Percentiles rank a stretch among this genome's conserved stretches.
These are phyloP conservation scores for Butorides virescens DNA, from an alignment of 2,113 vertebrate species.

Conservation along the genomic window DNA sequence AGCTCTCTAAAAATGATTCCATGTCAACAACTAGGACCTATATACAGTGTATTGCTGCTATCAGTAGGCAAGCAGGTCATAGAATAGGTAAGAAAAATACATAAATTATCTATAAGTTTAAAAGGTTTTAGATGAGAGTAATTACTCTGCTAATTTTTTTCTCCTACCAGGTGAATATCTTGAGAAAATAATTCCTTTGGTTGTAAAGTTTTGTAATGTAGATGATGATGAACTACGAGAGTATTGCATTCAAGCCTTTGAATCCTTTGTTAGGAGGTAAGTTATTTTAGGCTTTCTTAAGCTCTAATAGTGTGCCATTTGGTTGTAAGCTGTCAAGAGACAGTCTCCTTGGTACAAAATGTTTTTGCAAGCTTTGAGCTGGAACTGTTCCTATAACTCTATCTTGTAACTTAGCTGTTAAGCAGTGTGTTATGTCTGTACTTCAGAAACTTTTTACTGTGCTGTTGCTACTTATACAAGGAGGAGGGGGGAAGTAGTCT, in stretches of 20 bases:
- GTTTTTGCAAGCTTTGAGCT: background rate
- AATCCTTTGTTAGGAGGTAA: constrained; percentile 96
- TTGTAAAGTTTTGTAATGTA: constrained; percentile 98
- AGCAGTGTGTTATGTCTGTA: background rate
- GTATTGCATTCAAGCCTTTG: constrained; percentile 99
- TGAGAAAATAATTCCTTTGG: constrained; percentile 98
- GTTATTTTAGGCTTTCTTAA: background rate
- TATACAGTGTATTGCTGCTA: constrained; percentile 98
- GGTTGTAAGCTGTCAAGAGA: background rate
- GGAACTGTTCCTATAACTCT: background rate
- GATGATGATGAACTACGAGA: constrained; percentile 97
- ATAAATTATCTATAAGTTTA: background rate
- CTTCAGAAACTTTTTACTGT: background rate
- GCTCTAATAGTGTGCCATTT: background rate
- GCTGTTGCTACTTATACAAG: background rate
- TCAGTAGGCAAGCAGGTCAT: constrained; percentile 98
- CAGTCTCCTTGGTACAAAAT: background rate
- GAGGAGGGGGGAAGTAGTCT: background rate
- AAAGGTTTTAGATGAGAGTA: background rate
- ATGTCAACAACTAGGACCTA: constrained; percentile 99
- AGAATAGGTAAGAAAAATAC: constrained; percentile 88
- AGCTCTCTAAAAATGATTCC: constrained; percentile 96
- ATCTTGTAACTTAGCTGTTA: background rate
- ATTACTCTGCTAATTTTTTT: background rate
- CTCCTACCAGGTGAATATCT: constrained; percentile 89